Evolutionary conservation across 2,113 vertebrate genomes (phyloP).

Genomic region (Psittacula cyanocephala): DNA sequence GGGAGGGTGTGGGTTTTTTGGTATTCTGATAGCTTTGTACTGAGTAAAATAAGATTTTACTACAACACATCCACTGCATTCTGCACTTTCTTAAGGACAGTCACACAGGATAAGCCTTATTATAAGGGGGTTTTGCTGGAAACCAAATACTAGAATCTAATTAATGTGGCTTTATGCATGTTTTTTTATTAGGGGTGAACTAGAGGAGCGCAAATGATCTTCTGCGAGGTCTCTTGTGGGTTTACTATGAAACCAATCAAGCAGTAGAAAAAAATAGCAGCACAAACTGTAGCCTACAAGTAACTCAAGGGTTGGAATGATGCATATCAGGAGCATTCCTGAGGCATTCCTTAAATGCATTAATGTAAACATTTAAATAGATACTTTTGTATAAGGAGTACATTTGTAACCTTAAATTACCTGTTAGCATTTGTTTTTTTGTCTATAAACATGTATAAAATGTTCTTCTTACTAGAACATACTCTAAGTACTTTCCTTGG

Average conservation of each 20-base stretch:
- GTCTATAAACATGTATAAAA: not conserved
- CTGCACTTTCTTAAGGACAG: not conserved
- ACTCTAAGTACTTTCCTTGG: not conserved
- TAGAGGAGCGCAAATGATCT: fast-evolving
- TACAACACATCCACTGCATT: not conserved
- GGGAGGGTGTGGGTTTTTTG: not conserved
- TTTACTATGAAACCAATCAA: not conserved
- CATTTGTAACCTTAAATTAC: not conserved
- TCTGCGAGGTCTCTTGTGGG: not conserved
- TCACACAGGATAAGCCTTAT: not conserved
- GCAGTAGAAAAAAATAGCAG: not conserved
- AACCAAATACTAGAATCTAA: not conserved
- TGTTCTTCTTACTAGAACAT: not conserved
- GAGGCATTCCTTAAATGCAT: not conserved
- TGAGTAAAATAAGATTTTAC: not conserved
- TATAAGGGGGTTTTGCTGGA: not conserved
- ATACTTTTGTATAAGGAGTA: not conserved
- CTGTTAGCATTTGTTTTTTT: not conserved
- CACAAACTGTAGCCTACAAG: not conserved
- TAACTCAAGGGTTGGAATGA: not conserved
- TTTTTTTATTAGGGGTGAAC: not conserved
- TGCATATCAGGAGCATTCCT: not conserved
- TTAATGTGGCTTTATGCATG: not conserved
- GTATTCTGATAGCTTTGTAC: not conserved
- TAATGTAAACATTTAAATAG: not conserved